A percentile compares a stretch with the other conserved stretches of the same genome.
Conservation (phyloP, 2,888 invertebrate genomes). For the Diloba caeruleocephala region DNA sequence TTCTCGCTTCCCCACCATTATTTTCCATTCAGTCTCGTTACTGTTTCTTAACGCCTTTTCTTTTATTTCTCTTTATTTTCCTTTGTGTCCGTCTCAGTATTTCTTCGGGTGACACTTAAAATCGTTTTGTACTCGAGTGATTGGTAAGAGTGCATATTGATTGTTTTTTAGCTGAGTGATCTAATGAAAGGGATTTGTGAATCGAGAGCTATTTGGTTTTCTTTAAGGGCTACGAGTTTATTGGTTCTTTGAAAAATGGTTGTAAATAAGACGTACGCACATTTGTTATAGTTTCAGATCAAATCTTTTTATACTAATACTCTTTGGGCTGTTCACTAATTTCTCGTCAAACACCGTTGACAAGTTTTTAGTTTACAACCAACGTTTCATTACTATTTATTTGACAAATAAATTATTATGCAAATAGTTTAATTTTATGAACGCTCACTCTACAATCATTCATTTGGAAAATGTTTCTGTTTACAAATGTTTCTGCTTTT, state of each 20-base stretch:
- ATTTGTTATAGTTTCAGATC: no score
- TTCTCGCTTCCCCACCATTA: conserved; percentile 64
- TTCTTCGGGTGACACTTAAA: conserved; percentile 38
- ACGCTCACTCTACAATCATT: no score
- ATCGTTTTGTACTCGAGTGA: conserved; percentile 41
- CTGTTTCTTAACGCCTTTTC: conserved; percentile 41
- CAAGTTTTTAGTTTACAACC: no score
- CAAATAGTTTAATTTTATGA: no score
- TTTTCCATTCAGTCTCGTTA: conserved; percentile 67
- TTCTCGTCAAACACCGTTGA: no score
- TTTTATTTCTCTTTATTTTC: conserved; percentile 39
- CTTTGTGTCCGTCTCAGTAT: conserved; percentile 39
- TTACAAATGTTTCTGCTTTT: no score
- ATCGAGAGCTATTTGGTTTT: conserved; percentile 2
- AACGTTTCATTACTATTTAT: no score
- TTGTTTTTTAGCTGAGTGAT: conserved; percentile 32
- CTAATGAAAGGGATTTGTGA: conserved; percentile 30
- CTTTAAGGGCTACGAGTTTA: conserved; percentile 1
- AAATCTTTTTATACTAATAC: no score
- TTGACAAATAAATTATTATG: no score
- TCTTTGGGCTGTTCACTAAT: no score
- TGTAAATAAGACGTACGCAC: no score
- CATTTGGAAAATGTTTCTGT: no score
- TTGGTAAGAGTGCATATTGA: conserved; percentile 42
- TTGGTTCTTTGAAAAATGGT: background rate